Percentiles rank a stretch among this genome's conserved stretches.
phyloP scores from a whole-genome alignment of 1,140 invertebrate species.

The Drosophila tani region DNA sequence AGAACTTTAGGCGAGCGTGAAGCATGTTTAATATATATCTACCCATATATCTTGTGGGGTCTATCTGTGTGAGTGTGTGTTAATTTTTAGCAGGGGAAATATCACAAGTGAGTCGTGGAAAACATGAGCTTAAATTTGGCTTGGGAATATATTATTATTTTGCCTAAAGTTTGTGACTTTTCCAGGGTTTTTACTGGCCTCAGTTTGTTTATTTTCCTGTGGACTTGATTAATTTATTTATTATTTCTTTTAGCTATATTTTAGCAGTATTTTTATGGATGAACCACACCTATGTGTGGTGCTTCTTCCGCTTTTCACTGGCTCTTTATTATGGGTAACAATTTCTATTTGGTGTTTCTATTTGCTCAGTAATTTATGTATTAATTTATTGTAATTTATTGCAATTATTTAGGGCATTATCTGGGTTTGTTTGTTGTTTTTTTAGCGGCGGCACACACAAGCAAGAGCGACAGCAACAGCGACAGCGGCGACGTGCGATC shows the following conservation, averaged over 20 bases:
- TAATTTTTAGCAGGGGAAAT: slow-evolving; percentile 12
- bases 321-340: not conserved
- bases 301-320: slow-evolving; percentile 19
- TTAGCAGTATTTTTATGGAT: not conserved
- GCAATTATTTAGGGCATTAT: slow-evolving; percentile 15
- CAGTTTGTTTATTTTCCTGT: not conserved
- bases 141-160: slow-evolving; percentile 4
- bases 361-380: slow-evolving; percentile 8
- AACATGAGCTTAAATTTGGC: slow-evolving; percentile 17
- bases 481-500: slow-evolving; percentile 74
- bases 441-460: slow-evolving; percentile 35
- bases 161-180: not conserved
- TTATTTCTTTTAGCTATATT: not conserved
- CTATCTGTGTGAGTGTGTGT: slow-evolving; percentile 21
- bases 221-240: not conserved
- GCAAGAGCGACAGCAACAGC: slow-evolving; percentile 32
- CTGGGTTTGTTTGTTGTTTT: slow-evolving; percentile 7
- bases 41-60: slow-evolving; percentile 19
- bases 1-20: slow-evolving; percentile 74
- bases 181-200: not conserved
- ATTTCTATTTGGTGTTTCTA: not conserved
- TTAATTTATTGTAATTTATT: slow-evolving; percentile 17
- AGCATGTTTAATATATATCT: slow-evolving; percentile 56
- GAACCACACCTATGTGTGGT: slow-evolving; percentile 19
- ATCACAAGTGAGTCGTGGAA: slow-evolving; percentile 30